phyloP scores from a whole-genome alignment of 2,113 vertebrate species.

The Polyodon spathula region DNA sequence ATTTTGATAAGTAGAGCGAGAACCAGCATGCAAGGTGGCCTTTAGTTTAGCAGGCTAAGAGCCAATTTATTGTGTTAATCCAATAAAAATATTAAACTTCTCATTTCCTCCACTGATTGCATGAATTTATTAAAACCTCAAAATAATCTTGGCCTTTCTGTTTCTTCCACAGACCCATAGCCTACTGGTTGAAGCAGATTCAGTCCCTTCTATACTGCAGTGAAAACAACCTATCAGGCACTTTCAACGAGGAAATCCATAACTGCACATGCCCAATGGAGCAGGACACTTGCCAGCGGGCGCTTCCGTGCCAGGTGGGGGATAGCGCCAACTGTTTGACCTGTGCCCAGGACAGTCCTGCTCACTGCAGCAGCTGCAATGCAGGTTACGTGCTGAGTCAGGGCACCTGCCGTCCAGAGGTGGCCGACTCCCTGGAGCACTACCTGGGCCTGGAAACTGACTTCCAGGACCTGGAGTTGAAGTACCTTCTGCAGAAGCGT shows the following conservation, averaged over 20 bases:
- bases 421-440: constrained; percentile 63
- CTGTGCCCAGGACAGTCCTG: constrained; percentile 57
- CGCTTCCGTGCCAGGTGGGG: constrained; percentile 57
- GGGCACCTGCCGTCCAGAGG: constrained; percentile 57
- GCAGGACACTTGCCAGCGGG: constrained; percentile 62
- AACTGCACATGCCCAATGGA: constrained; percentile 61
- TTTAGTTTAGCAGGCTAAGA: too few species aligned
- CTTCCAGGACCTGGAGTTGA: constrained; percentile 29
- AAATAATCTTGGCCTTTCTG: neutral
- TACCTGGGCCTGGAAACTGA: constrained; percentile 63
- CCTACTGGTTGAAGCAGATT: constrained; percentile 59
- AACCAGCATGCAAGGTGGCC: too few species aligned
- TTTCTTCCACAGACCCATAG: constrained; percentile 44
- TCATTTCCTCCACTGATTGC: too few species aligned
- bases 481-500: constrained; percentile 60
- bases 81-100: too few species aligned
- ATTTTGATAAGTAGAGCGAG: too few species aligned
- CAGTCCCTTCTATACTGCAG: constrained; percentile 68
- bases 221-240: constrained; percentile 51
- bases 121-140: too few species aligned
- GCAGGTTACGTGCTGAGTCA: constrained; percentile 51
- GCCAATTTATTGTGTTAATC: too few species aligned
- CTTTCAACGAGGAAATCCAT: constrained; percentile 62
- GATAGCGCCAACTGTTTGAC: constrained; percentile 55
- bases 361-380: constrained; percentile 61